Base-by-base conservation (phyloP, 2,888 invertebrate species). In the Rhopalosiphum nymphaeae region DNA sequence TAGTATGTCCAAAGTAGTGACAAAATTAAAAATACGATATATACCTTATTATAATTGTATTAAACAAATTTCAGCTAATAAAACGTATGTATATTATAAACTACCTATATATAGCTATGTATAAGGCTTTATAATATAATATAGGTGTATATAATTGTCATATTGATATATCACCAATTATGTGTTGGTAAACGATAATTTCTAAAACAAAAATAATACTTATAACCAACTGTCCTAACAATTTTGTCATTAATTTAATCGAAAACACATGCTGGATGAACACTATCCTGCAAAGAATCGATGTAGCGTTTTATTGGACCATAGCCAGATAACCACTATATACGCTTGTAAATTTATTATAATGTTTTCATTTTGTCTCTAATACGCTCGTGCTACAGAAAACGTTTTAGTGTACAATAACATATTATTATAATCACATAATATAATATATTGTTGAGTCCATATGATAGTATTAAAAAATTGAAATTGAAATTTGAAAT, bases 201-300 rank as follows among this genome's bases (percentile, higher is more conserved):
- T 36, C 25, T 10, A 53, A 88, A 88, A 53, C 36, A 53, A 49
- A 36, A 56, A 89, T 42, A 57, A 42, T 42, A 46, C 53, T 49
- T 88, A 49, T 53, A 49, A n/a, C 26, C 26, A 56, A 89, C 56
- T 56, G 42, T 26, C 56, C 29, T 16, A 42, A 13, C 42, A 29
- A 89, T 78, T 78, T 78, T 78, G 78, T 78, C 78, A 78, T 91
- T 85, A 25, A 84, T 91, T 91, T 91, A 84, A 91, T 91, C 91
- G 56, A 44, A 56, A 84, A 84, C 91, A 84, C 91, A 53, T 42
- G 53, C 26, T 84, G 84, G 25, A 42, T 26, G 84, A 85, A 56
- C 91, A 46, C 25, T 16, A 53, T 49, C 3, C n/a, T 53, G 42
- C 21, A 53, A 25, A 26, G 53, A 56, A 91, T 44, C 91, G 85